A percentile compares a stretch with the other conserved stretches of the same genome.
phyloP scores from a whole-genome alignment of 2,113 vertebrate genomes.

The Engraulis encrasicolus region DNA sequence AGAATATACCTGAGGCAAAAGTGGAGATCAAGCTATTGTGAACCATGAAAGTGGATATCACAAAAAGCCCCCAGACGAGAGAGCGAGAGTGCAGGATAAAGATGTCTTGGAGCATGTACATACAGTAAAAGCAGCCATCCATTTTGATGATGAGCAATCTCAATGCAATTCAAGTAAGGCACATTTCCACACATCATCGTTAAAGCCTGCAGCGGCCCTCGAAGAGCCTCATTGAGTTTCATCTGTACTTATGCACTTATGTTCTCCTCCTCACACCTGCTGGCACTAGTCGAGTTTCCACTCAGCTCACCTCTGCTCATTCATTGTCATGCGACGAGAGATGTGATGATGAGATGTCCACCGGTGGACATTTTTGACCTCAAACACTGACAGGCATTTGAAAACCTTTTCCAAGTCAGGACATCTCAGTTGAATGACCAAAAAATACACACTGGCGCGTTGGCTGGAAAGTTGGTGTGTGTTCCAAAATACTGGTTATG shows the following conservation, averaged over 20 bases:
- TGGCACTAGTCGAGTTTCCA: not conserved
- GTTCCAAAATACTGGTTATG: not conserved
- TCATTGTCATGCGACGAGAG: too few relatives aligned
- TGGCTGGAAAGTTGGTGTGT: not conserved
- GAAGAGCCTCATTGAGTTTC: not conserved
- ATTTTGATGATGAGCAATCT: not conserved
- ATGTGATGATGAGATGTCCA: too few relatives aligned
- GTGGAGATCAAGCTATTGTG: not conserved
- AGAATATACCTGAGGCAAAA: not conserved
- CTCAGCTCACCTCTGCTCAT: too few relatives aligned
- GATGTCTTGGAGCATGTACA: not conserved
- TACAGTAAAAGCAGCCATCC: not conserved
- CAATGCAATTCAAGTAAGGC: not conserved
- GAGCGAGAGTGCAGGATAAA: not conserved
- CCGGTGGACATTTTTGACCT: too few relatives aligned
- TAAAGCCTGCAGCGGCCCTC: not conserved
- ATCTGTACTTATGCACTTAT: not conserved
- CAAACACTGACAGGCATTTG: too few relatives aligned
- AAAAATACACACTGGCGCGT: too few relatives aligned
- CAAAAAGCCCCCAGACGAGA: not conserved
- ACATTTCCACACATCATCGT: not conserved
- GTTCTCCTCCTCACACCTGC: not conserved
- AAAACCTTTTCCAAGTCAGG: too few relatives aligned
- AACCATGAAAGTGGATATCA: conserved; percentile 13
- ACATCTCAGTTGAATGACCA: too few relatives aligned